phyloP scores from a whole-genome alignment of 1,140 invertebrate species.

The Leptopilina boulardi region DNA sequence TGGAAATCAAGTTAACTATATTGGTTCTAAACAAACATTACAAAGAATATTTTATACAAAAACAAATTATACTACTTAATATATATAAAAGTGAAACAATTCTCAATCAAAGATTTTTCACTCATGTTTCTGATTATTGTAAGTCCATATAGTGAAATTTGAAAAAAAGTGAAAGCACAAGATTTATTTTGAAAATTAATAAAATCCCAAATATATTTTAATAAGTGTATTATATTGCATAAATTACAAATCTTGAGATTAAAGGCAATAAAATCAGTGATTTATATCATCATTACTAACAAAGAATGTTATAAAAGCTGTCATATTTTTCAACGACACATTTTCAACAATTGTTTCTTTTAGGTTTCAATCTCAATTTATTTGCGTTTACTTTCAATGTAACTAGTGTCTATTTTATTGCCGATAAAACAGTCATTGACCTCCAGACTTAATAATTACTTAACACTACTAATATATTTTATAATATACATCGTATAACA shows the following conservation, averaged over 20 bases:
- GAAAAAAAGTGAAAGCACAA: no score
- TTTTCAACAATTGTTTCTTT: not conserved
- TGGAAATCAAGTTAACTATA: no score
- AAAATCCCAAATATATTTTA: no score
- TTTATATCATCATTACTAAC: not conserved
- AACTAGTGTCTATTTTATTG: not conserved
- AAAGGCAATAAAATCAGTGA: not conserved
- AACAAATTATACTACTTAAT: no score
- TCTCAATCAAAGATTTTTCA: no score
- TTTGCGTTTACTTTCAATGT: not conserved
- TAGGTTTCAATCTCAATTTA: constrained; percentile 18
- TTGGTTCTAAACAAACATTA: no score
- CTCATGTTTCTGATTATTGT: no score
- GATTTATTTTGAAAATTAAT: no score
- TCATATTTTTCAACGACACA: constrained; percentile 6
- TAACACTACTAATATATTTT: not conserved
- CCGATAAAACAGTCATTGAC: constrained; percentile 21
- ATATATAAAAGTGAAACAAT: no score
- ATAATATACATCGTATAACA: not conserved
- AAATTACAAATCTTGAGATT: not conserved
- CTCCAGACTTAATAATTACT: not conserved
- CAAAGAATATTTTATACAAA: no score
- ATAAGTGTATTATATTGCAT: no score
- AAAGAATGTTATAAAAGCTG: constrained; percentile 4
- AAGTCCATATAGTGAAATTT: no score